These are phyloP conservation scores for Coendou prehensilis DNA, from an alignment of 2,797 vertebrate genomes.

Conservation along the genomic window DNA sequence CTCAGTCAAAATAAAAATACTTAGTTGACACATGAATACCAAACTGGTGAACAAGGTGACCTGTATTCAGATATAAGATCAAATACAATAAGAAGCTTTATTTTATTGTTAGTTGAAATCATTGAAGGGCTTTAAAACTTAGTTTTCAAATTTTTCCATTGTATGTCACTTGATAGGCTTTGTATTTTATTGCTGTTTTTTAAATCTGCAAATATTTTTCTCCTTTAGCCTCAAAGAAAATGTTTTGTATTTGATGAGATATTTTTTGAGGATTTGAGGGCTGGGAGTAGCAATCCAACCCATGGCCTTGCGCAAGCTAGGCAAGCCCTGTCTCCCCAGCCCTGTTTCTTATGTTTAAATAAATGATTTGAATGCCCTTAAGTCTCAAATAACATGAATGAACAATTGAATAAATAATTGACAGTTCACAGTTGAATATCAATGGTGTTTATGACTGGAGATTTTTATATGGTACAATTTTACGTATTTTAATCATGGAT, in stretches of 20 bases:
- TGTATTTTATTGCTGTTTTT: neutral
- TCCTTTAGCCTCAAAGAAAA: neutral
- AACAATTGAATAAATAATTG: constrained; percentile 23
- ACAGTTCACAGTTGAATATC: constrained; percentile 22
- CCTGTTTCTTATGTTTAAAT: constrained; percentile 15
- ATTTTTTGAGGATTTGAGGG: neutral
- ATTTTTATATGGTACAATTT: constrained; percentile 26
- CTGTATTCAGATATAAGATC: constrained; percentile 21
- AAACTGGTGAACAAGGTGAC: constrained; percentile 55
- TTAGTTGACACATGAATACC: constrained; percentile 35
- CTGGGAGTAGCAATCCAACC: neutral
- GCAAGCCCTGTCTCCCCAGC: neutral
- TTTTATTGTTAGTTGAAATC: constrained; percentile 32
- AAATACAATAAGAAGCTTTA: neutral
- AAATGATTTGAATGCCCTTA: constrained; percentile 37
- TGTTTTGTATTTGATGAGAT: neutral
- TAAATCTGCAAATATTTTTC: neutral
- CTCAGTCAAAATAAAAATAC: constrained; percentile 70
- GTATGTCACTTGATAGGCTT: neutral
- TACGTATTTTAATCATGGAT: constrained; percentile 53
- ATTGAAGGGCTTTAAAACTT: constrained; percentile 21
- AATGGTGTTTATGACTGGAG: neutral
- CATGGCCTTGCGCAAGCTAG: neutral
- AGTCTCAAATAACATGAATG: constrained; percentile 30
- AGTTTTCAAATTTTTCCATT: neutral